Percentiles rank a stretch among this genome's conserved stretches.
Evolutionary conservation across 2,888 invertebrate genomes (phyloP).

Genomic region (Linnaemya tessellans): DNA sequence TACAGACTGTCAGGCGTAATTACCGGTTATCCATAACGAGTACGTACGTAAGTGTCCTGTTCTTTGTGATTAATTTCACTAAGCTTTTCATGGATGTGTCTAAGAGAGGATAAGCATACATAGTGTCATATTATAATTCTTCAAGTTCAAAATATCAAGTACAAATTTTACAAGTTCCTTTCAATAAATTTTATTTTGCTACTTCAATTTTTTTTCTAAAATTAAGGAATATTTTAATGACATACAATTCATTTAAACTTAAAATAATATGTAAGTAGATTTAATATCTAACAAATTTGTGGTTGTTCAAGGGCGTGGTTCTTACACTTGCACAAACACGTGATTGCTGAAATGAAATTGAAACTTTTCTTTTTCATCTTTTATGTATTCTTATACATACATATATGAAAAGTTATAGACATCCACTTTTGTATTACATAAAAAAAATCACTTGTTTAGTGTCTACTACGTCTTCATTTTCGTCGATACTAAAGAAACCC

Average conservation of each 20-base stretch:
- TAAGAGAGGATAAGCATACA: too few species aligned
- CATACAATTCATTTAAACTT: background rate
- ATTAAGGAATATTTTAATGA: background rate
- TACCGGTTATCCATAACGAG: too few species aligned
- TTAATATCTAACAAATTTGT: conserved; percentile 25
- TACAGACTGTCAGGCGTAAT: too few species aligned
- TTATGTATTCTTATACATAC: conserved; percentile 32
- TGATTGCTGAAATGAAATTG: conserved; percentile 41
- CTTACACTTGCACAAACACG: background rate
- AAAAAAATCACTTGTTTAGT: conserved; percentile 4
- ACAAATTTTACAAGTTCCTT: too few species aligned
- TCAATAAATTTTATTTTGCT: background rate
- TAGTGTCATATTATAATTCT: too few species aligned
- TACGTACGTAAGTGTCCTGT: too few species aligned
- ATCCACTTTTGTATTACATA: background rate
- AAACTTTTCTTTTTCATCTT: conserved; percentile 45
- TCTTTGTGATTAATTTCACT: too few species aligned
- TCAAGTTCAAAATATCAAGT: too few species aligned
- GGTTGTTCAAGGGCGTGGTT: conserved; percentile 62
- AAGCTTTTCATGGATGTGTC: too few species aligned
- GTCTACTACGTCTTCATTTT: too few species aligned
- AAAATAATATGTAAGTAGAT: conserved; percentile 9
- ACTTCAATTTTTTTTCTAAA: too few species aligned
- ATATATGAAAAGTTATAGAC: background rate
- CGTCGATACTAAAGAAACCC: too few species aligned